A percentile compares a stretch with the other conserved stretches of the same genome.
Conservation (phyloP, 2,888 invertebrate species). For the Parasteatoda lunata region DNA sequence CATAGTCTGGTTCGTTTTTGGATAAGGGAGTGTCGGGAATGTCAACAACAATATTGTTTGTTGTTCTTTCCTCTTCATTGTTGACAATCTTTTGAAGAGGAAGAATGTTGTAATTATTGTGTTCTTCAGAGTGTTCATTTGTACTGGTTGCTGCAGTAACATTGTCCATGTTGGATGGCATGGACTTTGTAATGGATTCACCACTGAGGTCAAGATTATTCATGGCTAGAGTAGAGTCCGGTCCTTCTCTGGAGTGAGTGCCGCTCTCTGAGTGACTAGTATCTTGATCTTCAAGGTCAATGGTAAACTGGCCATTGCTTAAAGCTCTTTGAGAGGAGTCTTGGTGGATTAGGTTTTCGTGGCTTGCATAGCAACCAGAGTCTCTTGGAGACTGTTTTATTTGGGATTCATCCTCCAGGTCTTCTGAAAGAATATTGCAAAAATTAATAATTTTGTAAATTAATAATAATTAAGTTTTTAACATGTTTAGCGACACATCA, state of each 20-base stretch:
- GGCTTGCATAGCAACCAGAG: slow-evolving; percentile 74
- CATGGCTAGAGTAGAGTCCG: slow-evolving; percentile 71
- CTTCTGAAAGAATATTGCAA: slow-evolving; percentile 22
- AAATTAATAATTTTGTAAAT: not conserved
- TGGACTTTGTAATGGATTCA: slow-evolving; percentile 30
- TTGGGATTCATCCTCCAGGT: slow-evolving; percentile 41
- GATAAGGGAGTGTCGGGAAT: not conserved
- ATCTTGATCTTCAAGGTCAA: slow-evolving; percentile 64
- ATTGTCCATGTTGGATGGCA: slow-evolving; percentile 43
- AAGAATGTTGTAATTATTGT: slow-evolving; percentile 58
- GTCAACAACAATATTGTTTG: not conserved
- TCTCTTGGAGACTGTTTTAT: slow-evolving; percentile 71
- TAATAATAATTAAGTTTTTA: not conserved
- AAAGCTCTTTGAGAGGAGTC: slow-evolving; percentile 68
- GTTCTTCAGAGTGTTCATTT: slow-evolving; percentile 25
- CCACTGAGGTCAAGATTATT: slow-evolving; percentile 61
- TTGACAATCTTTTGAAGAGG: slow-evolving; percentile 18
- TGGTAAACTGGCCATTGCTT: slow-evolving; percentile 47
- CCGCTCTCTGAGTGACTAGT: slow-evolving; percentile 69
- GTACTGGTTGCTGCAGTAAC: slow-evolving; percentile 4
- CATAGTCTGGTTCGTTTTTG: slow-evolving; percentile 11
- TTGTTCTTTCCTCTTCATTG: not conserved
- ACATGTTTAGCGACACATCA: no score
- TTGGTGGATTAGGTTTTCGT: slow-evolving; percentile 71
- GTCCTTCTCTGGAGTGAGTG: slow-evolving; percentile 69